These are phyloP conservation scores for Rhagoletis pomonella DNA, from an alignment of 1,140 invertebrate species.

Conservation along the genomic window DNA sequence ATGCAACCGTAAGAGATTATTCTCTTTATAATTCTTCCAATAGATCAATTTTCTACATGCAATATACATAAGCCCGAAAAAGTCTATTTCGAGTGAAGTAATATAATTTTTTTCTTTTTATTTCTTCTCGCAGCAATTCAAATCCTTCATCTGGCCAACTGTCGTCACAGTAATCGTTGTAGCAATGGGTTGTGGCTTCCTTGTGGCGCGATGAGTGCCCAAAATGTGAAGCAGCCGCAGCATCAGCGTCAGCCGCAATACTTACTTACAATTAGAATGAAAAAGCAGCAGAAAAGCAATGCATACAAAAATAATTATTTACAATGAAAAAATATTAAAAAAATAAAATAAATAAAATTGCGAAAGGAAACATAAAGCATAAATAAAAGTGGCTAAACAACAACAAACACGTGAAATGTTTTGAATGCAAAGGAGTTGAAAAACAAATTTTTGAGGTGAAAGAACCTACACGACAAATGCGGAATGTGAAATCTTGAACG, in stretches of 20 bases:
- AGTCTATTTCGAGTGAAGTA: too few relatives aligned
- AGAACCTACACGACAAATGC: neutral
- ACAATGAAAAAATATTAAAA: slow-evolving; percentile 39
- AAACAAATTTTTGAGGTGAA: neutral
- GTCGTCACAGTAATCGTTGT: slow-evolving; percentile 73
- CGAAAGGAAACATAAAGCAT: slow-evolving; percentile 6
- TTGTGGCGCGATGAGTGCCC: slow-evolving; percentile 71
- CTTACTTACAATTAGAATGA: slow-evolving; percentile 46
- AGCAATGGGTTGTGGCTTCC: slow-evolving; percentile 72
- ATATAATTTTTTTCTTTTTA: slow-evolving; percentile 48
- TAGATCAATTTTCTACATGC: too few relatives aligned
- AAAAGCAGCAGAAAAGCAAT: slow-evolving; percentile 47
- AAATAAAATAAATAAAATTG: slow-evolving; percentile 52
- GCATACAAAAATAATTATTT: slow-evolving; percentile 27
- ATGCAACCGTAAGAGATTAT: too few relatives aligned
- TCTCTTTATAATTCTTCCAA: too few relatives aligned
- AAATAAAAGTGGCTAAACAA: neutral
- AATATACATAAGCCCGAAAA: too few relatives aligned
- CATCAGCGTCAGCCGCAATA: neutral
- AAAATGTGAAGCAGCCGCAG: neutral
- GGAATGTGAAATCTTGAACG: neutral
- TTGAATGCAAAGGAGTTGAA: neutral
- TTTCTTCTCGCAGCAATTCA: slow-evolving; percentile 37
- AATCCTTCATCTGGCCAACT: slow-evolving; percentile 72
- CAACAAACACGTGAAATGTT: neutral